Evolutionary conservation across 1,140 invertebrate species (phyloP).

Genomic region (Lasaia peninsularis): DNA sequence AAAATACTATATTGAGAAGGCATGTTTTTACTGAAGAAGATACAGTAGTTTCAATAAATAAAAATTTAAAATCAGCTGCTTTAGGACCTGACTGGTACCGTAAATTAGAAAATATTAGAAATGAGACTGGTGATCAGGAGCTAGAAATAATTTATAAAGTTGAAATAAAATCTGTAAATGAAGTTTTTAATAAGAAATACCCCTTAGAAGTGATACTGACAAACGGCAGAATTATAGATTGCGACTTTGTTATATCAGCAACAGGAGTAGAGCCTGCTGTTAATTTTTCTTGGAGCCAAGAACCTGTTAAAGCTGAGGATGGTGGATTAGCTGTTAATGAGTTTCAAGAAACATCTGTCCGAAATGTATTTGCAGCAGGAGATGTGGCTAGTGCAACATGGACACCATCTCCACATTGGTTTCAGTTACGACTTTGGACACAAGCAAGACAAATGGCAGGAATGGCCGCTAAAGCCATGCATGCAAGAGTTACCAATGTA

Average conservation of each 20-base stretch:
- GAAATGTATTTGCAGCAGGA: slow-evolving; percentile 94
- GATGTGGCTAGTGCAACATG: slow-evolving; percentile 93
- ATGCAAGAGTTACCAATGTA: slow-evolving; percentile 80
- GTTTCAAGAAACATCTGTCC: slow-evolving; percentile 88
- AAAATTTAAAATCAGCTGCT: slow-evolving; percentile 84
- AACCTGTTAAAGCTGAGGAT: slow-evolving; percentile 82
- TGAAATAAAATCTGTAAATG: slow-evolving; percentile 80
- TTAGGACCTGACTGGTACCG: slow-evolving; percentile 97
- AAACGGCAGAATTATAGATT: slow-evolving; percentile 86
- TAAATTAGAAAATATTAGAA: slow-evolving; percentile 81
- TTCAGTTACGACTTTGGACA: slow-evolving; percentile 98
- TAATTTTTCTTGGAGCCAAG: slow-evolving; percentile 76
- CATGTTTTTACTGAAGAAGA: slow-evolving; percentile 83
- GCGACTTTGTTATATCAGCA: slow-evolving; percentile 96
- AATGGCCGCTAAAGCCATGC: slow-evolving; percentile 95
- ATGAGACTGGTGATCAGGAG: slow-evolving; percentile 53
- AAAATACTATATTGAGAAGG: slow-evolving; percentile 78
- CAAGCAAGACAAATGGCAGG: slow-evolving; percentile 98
- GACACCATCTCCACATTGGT: slow-evolving; percentile 90
- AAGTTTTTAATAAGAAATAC: slow-evolving; percentile 76
- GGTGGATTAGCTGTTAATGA: slow-evolving; percentile 90
- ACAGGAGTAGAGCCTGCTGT: slow-evolving; percentile 92
- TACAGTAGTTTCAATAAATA: slow-evolving; percentile 49
- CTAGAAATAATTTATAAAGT: slow-evolving; percentile 83
- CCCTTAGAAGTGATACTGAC: slow-evolving; percentile 85